Conservation (phyloP, 2,888 invertebrate genomes). For the Apamea sordens region DNA sequence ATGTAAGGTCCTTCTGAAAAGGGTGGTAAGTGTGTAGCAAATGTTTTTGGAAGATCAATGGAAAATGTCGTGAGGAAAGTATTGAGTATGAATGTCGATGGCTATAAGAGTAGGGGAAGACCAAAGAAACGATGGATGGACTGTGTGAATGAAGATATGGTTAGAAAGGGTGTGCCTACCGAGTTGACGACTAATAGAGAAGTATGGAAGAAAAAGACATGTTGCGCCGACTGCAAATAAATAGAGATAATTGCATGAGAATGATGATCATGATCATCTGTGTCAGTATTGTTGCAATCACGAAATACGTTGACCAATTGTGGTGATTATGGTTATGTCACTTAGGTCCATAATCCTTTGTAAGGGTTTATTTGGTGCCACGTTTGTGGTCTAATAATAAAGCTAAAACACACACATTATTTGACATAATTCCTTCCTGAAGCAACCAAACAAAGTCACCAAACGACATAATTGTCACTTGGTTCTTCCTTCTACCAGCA, state of each 20-base stretch:
- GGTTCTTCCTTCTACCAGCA: constrained; percentile 31
- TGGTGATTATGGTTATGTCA: not conserved
- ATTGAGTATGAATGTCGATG: too few relatives aligned
- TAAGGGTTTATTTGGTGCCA: not conserved
- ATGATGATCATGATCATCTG: too few relatives aligned
- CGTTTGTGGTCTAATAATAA: not conserved
- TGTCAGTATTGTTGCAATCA: not conserved
- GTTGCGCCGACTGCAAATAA: too few relatives aligned
- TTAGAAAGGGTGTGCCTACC: too few relatives aligned
- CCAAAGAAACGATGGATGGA: too few relatives aligned
- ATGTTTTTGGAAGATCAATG: not conserved
- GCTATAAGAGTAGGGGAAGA: too few relatives aligned
- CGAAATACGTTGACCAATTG: too few relatives aligned
- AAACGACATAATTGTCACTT: constrained; percentile 31
- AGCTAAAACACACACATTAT: not conserved
- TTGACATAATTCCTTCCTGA: constrained; percentile 14
- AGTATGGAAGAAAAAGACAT: too few relatives aligned
- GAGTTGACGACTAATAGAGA: too few relatives aligned
- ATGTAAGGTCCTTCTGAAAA: not conserved
- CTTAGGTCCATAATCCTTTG: not conserved
- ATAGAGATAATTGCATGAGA: too few relatives aligned
- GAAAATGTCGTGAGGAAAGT: too few relatives aligned
- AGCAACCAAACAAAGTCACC: constrained; percentile 26
- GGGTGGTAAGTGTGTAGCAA: not conserved
- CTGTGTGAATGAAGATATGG: too few relatives aligned